These are phyloP conservation scores for Albula glossodonta DNA, from an alignment of 2,113 vertebrate species.

Conservation along the genomic window DNA sequence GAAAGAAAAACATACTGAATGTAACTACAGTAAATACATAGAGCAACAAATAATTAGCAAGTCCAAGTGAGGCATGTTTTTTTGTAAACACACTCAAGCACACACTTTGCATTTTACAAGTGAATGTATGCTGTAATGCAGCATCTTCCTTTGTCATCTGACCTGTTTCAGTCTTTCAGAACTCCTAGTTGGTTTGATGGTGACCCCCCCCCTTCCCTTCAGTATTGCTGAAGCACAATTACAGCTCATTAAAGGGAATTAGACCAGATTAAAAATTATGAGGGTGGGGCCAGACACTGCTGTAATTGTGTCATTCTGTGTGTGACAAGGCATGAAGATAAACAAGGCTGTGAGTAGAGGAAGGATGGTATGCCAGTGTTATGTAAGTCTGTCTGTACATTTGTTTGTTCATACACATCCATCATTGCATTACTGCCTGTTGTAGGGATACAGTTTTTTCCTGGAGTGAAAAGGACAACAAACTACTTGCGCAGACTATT, in stretches of 20 bases:
- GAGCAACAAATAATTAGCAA: neutral
- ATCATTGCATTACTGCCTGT: too few relatives aligned
- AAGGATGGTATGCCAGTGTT: neutral
- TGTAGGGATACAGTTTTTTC: too few relatives aligned
- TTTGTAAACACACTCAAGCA: too few relatives aligned
- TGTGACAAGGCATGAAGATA: neutral
- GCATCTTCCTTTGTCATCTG: neutral
- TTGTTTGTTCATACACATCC: too few relatives aligned
- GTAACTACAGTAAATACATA: neutral
- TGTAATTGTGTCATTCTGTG: constrained; percentile 52
- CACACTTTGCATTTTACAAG: too few relatives aligned
- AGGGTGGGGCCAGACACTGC: constrained; percentile 36
- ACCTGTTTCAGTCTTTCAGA: neutral
- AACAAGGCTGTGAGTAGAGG: neutral
- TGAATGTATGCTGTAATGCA: neutral
- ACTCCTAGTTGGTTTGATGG: neutral
- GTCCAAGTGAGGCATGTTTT: too few relatives aligned
- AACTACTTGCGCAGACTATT: too few relatives aligned
- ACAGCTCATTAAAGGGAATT: constrained; percentile 64
- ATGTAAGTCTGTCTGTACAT: too few relatives aligned
- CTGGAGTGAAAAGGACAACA: too few relatives aligned
- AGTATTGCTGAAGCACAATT: neutral
- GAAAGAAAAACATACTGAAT: neutral
- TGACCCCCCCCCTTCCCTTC: neutral
- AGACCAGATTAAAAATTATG: constrained; percentile 64